These are phyloP conservation scores for Siphamia tubifer DNA, from an alignment of 2,113 vertebrate genomes.

Conservation along the genomic window DNA sequence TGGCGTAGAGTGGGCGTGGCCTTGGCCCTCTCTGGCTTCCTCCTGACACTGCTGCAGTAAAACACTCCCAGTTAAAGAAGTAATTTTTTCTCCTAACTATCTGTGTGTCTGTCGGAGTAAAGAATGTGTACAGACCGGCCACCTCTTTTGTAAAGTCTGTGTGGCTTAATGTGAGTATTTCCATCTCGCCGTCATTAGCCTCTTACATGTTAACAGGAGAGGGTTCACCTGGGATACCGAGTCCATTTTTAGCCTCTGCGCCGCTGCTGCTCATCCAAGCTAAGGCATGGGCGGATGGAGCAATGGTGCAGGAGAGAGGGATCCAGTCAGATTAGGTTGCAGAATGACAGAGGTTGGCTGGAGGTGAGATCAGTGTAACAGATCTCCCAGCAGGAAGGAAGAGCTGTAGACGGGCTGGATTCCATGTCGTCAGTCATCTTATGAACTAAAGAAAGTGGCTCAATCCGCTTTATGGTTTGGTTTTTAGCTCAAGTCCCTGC, in stretches of 20 bases:
- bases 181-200: slow-evolving; percentile 49
- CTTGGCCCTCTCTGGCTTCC: background rate
- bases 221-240: slow-evolving; percentile 22
- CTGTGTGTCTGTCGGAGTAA: no score
- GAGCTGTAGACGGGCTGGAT: slow-evolving; percentile 1
- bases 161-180: slow-evolving; percentile 31
- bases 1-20: background rate
- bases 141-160: background rate
- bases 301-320: background rate
- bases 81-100: no score
- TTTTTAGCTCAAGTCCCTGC: background rate
- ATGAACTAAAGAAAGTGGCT: background rate
- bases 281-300: background rate
- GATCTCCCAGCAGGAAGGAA: slow-evolving; percentile 62
- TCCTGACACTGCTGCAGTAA: background rate
- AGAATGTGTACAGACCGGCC: no score
- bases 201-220: slow-evolving; percentile 25
- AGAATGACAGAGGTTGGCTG: slow-evolving; percentile 60
- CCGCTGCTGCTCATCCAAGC: background rate
- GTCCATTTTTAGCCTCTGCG: slow-evolving; percentile 44
- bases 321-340: slow-evolving; percentile 58
- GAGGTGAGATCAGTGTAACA: slow-evolving; percentile 62
- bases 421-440: background rate
- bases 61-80: no score
- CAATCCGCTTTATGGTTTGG: background rate